Percentiles rank a stretch among this genome's conserved stretches.
Conservation (phyloP, 1,140 invertebrate species). For the Drosophila santomea region DNA sequence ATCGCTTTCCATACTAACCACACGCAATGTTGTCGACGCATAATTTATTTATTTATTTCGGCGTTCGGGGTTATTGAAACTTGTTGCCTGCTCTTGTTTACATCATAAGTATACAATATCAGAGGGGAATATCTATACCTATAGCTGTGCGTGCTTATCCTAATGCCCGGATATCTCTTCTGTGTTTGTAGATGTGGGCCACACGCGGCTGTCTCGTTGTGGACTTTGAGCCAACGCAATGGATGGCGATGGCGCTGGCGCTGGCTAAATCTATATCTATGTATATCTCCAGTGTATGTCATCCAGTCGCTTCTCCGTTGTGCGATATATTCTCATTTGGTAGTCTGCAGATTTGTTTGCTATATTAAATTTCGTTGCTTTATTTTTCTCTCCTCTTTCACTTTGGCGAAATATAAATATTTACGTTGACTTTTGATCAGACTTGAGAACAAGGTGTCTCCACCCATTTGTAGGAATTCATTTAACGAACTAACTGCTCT, state of each 20-base stretch:
- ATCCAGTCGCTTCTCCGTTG: slow-evolving; percentile 24
- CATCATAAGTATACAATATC: slow-evolving; percentile 56
- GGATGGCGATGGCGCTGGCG: slow-evolving; percentile 11
- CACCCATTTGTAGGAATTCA: background rate
- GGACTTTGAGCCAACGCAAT: slow-evolving; percentile 65
- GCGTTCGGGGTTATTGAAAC: slow-evolving; percentile 70
- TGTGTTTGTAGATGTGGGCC: slow-evolving; percentile 32
- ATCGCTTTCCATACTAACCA: slow-evolving; percentile 49
- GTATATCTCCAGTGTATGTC: background rate
- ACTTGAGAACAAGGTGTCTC: slow-evolving; percentile 34
- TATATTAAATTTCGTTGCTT: slow-evolving; percentile 41
- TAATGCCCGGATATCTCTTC: background rate
- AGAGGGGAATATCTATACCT: slow-evolving; percentile 23
- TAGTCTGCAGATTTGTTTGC: slow-evolving; percentile 57
- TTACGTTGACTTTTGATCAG: slow-evolving; percentile 20
- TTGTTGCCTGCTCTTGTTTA: slow-evolving; percentile 71
- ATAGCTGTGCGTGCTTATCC: slow-evolving; percentile 9
- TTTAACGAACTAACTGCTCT: background rate
- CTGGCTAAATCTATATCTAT: slow-evolving; percentile 1
- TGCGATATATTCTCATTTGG: slow-evolving; percentile 43
- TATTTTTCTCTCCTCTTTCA: slow-evolving; percentile 17
- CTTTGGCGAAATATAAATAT: slow-evolving; percentile 30
- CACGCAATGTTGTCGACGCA: slow-evolving; percentile 50
- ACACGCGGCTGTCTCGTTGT: slow-evolving; percentile 24
- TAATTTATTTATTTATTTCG: slow-evolving; percentile 47